phyloP scores from a whole-genome alignment of 2,888 invertebrate genomes.

The Stramonita haemastoma region DNA sequence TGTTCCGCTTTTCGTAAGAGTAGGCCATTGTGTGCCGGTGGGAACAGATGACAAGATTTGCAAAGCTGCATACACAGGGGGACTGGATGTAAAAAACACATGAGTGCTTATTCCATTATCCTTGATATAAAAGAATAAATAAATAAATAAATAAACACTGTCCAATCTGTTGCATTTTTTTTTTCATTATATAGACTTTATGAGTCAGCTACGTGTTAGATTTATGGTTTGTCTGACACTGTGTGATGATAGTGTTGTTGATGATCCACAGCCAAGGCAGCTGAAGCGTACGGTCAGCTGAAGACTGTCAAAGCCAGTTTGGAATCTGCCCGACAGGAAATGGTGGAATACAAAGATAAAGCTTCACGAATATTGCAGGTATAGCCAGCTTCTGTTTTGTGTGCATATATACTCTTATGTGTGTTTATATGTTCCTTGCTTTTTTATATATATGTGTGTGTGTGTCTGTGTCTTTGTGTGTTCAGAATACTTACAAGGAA shows the following conservation, averaged over 20 bases:
- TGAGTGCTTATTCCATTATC: no score
- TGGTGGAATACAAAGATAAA: constrained; percentile 87
- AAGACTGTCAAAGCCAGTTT: constrained; percentile 76
- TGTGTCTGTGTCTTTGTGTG: neutral
- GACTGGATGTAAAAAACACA: no score
- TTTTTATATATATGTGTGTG: neutral
- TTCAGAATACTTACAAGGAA: neutral
- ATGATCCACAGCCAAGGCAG: constrained; percentile 58
- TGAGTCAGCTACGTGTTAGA: no score
- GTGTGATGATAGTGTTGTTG: neutral
- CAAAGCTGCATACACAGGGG: no score
- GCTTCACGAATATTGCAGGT: constrained; percentile 87
- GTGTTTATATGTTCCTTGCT: neutral
- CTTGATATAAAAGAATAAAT: no score
- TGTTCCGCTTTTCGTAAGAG: no score
- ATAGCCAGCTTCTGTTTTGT: neutral
- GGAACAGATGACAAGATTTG: no score
- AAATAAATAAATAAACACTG: no score
- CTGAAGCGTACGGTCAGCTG: constrained; percentile 74
- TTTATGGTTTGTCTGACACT: neutral
- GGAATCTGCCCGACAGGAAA: constrained; percentile 80
- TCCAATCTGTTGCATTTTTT: no score
- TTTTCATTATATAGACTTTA: no score
- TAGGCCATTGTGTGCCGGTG: no score
- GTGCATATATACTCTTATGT: no score